These are phyloP conservation scores for Actinernus sp. DNA, from an alignment of 92 coral and sea anemone species.

Conservation along the genomic window DNA sequence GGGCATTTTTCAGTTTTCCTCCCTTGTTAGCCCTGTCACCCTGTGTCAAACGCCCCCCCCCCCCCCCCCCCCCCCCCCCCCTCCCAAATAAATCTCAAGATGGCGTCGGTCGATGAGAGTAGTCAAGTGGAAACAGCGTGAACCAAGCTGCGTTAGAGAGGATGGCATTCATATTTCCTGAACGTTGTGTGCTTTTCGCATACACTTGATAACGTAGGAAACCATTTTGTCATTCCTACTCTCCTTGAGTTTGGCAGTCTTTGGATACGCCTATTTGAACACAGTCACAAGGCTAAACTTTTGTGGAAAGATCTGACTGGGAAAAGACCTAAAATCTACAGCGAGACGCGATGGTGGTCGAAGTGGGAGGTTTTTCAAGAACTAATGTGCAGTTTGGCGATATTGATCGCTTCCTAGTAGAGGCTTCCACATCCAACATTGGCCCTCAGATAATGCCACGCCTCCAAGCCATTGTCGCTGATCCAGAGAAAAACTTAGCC, in stretches of 20 bases:
- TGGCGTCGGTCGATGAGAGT: slow-evolving; percentile 38
- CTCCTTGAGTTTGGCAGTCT: slow-evolving; percentile 40
- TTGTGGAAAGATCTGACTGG: slow-evolving; percentile 54
- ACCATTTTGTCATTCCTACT: slow-evolving; percentile 31
- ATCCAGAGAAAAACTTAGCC: slow-evolving; percentile 15
- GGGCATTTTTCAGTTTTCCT: too few relatives aligned
- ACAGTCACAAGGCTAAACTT: slow-evolving; percentile 48
- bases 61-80: too few relatives aligned
- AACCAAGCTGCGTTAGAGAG: too few relatives aligned
- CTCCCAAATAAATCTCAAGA: too few relatives aligned
- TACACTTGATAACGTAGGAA: too few relatives aligned
- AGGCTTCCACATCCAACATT: slow-evolving; percentile 22
- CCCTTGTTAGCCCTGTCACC: too few relatives aligned
- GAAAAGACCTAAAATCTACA: slow-evolving; percentile 37
- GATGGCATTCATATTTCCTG: too few relatives aligned
- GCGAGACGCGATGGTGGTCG: slow-evolving; percentile 53
- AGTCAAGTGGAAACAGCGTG: too few relatives aligned
- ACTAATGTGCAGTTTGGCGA: slow-evolving; percentile 47
- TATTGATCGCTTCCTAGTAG: slow-evolving; percentile 20
- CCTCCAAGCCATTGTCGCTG: slow-evolving; percentile 16
- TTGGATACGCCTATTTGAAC: slow-evolving; percentile 49
- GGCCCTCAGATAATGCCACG: slow-evolving; percentile 37
- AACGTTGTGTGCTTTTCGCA: too few relatives aligned
- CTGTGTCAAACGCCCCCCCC: too few relatives aligned
- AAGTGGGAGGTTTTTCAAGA: slow-evolving; percentile 37